phyloP scores from a whole-genome alignment of 2,888 invertebrate species.

The Lapara coniferarum region DNA sequence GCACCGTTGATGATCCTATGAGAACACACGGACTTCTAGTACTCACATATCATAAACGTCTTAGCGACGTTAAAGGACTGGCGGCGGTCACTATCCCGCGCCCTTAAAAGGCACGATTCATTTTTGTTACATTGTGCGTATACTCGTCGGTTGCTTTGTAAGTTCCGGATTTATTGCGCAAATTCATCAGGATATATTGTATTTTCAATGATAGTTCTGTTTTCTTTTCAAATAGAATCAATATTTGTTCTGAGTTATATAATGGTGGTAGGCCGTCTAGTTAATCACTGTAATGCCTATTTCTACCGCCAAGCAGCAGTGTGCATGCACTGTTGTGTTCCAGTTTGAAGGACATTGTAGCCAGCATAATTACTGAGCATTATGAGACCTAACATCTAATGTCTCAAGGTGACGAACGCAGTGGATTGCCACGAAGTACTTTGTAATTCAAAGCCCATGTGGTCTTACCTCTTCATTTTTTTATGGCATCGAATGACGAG shows the following conservation, averaged over 20 bases:
- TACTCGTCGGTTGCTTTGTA: conserved; percentile 5
- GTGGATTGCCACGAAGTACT: no score
- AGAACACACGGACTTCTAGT: conserved; percentile 64
- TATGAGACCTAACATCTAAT: no score
- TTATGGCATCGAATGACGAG: no score
- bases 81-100: conserved; percentile 66
- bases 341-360: no score
- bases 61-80: conserved; percentile 73
- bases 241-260: not conserved
- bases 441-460: no score
- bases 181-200: conserved; percentile 1
- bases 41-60: conserved; percentile 74
- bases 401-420: no score
- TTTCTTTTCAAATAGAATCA: not conserved
- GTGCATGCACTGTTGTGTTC: no score
- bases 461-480: no score
- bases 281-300: no score
- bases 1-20: conserved; percentile 56
- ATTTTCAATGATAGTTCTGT: not conserved
- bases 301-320: no score
- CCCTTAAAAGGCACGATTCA: conserved; percentile 67
- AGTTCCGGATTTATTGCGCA: conserved; percentile 16
- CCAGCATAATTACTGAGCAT: no score
- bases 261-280: no score
- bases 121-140: conserved; percentile 67